Evolutionary conservation across 2,888 invertebrate species (phyloP).

Genomic region (Archips crataeganus): DNA sequence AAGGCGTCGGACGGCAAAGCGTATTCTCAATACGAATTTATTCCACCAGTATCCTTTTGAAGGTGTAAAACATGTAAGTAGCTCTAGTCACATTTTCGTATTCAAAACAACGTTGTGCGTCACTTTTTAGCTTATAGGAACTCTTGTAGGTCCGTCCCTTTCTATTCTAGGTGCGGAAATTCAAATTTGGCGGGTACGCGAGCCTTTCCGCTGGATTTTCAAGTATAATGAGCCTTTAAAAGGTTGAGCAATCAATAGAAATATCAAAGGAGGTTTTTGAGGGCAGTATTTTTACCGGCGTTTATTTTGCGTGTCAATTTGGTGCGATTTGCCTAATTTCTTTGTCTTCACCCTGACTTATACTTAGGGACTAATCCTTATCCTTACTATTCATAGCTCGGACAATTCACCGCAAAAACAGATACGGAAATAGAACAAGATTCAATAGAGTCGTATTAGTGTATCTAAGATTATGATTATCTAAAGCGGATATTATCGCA

Average conservation of each 20-base stretch:
- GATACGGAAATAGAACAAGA: no score
- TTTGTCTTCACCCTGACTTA: neutral
- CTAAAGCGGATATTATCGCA: no score
- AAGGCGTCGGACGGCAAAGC: slow-evolving; percentile 82
- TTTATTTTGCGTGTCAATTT: slow-evolving; percentile 28
- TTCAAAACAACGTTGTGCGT: slow-evolving; percentile 64
- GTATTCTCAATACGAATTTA: slow-evolving; percentile 86
- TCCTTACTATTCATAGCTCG: no score
- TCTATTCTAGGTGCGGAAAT: slow-evolving; percentile 78
- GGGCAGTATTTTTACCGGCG: slow-evolving; percentile 40
- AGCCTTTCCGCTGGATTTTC: slow-evolving; percentile 82
- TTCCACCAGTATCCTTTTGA: slow-evolving; percentile 83
- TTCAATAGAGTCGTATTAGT: no score
- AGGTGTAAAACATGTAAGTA: slow-evolving; percentile 85
- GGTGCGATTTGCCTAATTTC: slow-evolving; percentile 35
- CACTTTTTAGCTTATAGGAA: slow-evolving; percentile 50
- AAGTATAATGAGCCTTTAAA: slow-evolving; percentile 79
- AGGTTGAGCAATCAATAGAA: slow-evolving; percentile 82
- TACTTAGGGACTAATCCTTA: neutral
- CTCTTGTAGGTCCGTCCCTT: slow-evolving; percentile 52
- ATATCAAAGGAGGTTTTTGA: slow-evolving; percentile 62
- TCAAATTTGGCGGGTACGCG: slow-evolving; percentile 80
- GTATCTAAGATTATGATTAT: no score
- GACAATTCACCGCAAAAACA: no score
- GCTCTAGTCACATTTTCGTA: slow-evolving; percentile 79